These are phyloP conservation scores for Teleopsis dalmanni DNA, from an alignment of 1,140 invertebrate species.

Conservation along the genomic window DNA sequence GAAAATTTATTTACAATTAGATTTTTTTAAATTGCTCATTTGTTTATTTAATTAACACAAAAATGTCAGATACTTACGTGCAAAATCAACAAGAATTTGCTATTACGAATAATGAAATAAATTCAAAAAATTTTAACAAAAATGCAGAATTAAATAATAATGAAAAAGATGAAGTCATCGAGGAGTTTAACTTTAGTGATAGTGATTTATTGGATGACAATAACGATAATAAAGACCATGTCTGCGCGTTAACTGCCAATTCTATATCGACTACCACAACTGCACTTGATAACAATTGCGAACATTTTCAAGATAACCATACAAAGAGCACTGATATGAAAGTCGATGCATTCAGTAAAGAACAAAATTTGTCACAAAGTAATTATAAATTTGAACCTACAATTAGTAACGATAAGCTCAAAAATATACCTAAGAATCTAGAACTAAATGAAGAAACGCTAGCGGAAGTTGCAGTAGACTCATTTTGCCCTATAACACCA, in stretches of 20 bases:
- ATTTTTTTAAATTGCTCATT: too few species aligned
- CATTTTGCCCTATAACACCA: slow-evolving; percentile 11
- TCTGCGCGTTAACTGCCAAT: background rate
- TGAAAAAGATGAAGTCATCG: slow-evolving; percentile 21
- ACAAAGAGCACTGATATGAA: background rate
- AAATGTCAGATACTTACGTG: too few species aligned
- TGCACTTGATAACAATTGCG: background rate
- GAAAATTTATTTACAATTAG: too few species aligned
- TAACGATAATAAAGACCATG: background rate
- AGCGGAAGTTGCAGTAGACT: background rate
- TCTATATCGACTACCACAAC: background rate
- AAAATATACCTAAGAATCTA: background rate
- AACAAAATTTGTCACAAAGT: too few species aligned
- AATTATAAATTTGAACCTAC: too few species aligned
- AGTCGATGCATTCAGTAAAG: too few species aligned
- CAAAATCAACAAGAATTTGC: too few species aligned
- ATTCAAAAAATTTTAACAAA: too few species aligned
- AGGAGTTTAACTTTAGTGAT: slow-evolving; percentile 17
- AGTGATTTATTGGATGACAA: slow-evolving; percentile 11
- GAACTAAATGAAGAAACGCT: background rate
- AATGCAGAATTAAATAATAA: slow-evolving; percentile 1
- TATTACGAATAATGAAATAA: too few species aligned
- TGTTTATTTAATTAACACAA: too few species aligned
- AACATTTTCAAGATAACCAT: slow-evolving; percentile 5
- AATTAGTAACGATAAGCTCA: slow-evolving; percentile 1